phyloP scores from a whole-genome alignment of 2,113 vertebrate species.

The Rhinoderma darwinii region DNA sequence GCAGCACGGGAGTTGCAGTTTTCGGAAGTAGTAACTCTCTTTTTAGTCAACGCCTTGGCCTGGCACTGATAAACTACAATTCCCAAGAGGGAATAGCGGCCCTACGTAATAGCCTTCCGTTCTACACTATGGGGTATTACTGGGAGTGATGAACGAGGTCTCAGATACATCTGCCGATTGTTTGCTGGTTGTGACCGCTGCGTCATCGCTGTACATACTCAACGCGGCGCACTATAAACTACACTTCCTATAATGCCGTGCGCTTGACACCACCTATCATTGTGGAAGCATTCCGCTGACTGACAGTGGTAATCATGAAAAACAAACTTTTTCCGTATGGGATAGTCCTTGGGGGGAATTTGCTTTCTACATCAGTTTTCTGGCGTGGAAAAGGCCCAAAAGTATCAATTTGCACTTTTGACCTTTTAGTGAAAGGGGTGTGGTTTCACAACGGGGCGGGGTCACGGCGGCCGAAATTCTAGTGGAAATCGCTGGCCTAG shows the following conservation, averaged over 20 bases:
- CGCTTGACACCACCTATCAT: not conserved
- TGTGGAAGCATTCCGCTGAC: too few relatives aligned
- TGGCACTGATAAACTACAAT: not conserved
- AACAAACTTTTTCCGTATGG: too few relatives aligned
- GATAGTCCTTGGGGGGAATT: too few relatives aligned
- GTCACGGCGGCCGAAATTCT: too few relatives aligned
- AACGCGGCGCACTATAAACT: not conserved
- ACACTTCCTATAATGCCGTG: not conserved
- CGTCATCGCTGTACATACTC: not conserved
- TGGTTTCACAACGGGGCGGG: too few relatives aligned
- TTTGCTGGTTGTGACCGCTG: not conserved
- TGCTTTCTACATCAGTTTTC: too few relatives aligned
- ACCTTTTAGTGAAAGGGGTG: too few relatives aligned
- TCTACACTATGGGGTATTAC: not conserved
- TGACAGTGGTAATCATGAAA: too few relatives aligned
- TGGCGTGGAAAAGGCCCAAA: too few relatives aligned
- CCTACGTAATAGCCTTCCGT: not conserved
- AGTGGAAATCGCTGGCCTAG: too few relatives aligned
- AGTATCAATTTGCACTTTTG: too few relatives aligned
- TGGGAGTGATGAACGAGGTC: not conserved
- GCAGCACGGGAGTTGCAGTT: constrained; percentile 39
- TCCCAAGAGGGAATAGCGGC: not conserved
- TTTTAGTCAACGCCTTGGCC: not conserved
- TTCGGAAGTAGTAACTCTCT: not conserved
- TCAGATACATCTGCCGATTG: not conserved